phyloP scores from a whole-genome alignment of 2,888 invertebrate genomes.

The Cryptus armator region DNA sequence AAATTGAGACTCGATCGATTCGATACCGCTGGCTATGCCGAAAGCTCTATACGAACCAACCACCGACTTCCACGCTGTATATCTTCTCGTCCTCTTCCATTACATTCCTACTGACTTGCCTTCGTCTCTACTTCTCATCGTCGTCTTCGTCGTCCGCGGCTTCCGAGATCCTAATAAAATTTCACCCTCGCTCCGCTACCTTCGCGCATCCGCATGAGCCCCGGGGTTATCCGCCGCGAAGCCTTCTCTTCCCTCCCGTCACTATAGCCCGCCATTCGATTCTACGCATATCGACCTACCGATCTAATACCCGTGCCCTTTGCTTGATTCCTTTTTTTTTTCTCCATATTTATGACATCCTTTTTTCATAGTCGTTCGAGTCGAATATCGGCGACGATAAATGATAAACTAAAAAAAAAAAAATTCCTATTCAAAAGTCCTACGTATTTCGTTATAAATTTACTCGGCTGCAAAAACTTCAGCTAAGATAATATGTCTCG shows the following conservation, averaged over 20 bases:
- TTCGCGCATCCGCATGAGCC: constrained; percentile 38
- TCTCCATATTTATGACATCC: not conserved
- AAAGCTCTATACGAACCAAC: constrained; percentile 32
- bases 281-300: constrained; percentile 32
- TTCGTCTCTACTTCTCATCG: constrained; percentile 19
- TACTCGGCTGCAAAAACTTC: not conserved
- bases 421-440: not conserved
- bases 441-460: not conserved
- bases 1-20: constrained; percentile 82
- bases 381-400: not conserved
- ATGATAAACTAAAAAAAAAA: not conserved
- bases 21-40: constrained; percentile 66
- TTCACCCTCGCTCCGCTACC: constrained; percentile 64
- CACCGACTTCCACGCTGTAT: constrained; percentile 16
- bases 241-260: constrained; percentile 28
- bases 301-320: constrained; percentile 24
- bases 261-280: constrained; percentile 12
- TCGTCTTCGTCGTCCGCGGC: constrained; percentile 48
- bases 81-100: not conserved
- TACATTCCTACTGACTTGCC: constrained; percentile 21
- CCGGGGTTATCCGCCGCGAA: constrained; percentile 34
- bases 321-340: not conserved
- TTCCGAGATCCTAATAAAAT: constrained; percentile 73
- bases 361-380: not conserved
- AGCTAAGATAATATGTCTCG: not conserved